Conservation (phyloP, 2,888 invertebrate genomes). For the Andrena dorsata region DNA sequence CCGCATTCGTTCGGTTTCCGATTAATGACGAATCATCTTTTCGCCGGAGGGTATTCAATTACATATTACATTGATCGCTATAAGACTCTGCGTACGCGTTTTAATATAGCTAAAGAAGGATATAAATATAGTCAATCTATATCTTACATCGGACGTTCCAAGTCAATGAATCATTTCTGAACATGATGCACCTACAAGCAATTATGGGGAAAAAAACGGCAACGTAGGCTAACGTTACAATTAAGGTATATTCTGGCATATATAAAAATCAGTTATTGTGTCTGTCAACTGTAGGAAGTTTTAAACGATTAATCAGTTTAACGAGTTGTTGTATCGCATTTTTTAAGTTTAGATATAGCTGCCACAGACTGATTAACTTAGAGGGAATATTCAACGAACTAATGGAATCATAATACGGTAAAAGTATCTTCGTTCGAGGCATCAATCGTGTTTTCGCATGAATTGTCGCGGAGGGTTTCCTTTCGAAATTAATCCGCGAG, state of each 20-base stretch:
- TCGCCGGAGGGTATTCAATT: slow-evolving; percentile 48
- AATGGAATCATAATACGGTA: slow-evolving; percentile 59
- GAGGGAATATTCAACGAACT: slow-evolving; percentile 60
- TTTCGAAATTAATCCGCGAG: slow-evolving; percentile 27
- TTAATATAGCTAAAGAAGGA: slow-evolving; percentile 37
- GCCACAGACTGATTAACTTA: slow-evolving; percentile 63
- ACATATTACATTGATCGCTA: slow-evolving; percentile 31
- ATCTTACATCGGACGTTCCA: slow-evolving; percentile 45
- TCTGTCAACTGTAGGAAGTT: slow-evolving; percentile 54
- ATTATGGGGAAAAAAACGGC: slow-evolving; percentile 39
- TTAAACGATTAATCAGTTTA: slow-evolving; percentile 51
- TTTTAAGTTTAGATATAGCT: slow-evolving; percentile 60
- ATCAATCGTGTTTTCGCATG: slow-evolving; percentile 47
- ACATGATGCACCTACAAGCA: slow-evolving; percentile 60
- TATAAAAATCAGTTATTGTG: slow-evolving; percentile 54
- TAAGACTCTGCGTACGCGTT: slow-evolving; percentile 39
- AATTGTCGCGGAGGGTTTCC: slow-evolving; percentile 26
- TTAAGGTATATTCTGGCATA: slow-evolving; percentile 58
- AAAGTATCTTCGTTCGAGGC: slow-evolving; percentile 49
- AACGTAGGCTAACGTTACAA: slow-evolving; percentile 56
- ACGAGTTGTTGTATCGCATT: slow-evolving; percentile 50
- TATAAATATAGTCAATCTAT: slow-evolving; percentile 47
- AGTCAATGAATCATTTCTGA: slow-evolving; percentile 52
- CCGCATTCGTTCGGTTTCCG: slow-evolving; percentile 13
- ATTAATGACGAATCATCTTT: slow-evolving; percentile 35